Evolutionary conservation across 2,888 invertebrate species (phyloP).

Genomic region (Thera britannica): DNA sequence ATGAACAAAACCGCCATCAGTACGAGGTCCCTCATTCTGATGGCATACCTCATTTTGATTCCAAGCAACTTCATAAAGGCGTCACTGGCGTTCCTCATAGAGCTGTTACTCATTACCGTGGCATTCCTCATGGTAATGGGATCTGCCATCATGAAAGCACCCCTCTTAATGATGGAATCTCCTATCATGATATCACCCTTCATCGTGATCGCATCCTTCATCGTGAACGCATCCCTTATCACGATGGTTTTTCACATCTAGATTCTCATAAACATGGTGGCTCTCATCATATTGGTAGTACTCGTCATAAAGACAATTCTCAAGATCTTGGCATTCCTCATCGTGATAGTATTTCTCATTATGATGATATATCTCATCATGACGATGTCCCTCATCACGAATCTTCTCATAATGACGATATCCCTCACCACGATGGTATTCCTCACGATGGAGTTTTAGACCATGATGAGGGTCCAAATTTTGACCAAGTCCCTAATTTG

Average conservation of each 20-base stretch:
- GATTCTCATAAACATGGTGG: neutral
- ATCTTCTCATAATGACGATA: neutral
- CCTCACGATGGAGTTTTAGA: neutral
- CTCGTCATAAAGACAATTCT: neutral
- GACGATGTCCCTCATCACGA: neutral
- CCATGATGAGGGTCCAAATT: neutral
- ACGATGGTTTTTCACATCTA: neutral
- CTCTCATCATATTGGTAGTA: neutral
- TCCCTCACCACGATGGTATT: neutral
- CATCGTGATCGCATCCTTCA: constrained; percentile 2
- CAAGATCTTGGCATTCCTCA: neutral
- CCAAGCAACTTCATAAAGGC: neutral
- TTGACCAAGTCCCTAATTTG: neutral
- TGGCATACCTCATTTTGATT: constrained; percentile 1
- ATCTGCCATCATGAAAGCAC: neutral
- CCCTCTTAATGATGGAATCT: neutral
- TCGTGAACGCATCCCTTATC: neutral
- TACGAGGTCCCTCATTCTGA: constrained; percentile 8
- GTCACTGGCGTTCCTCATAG: neutral
- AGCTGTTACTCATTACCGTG: neutral
- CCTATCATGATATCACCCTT: neutral
- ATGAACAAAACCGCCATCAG: constrained; percentile 8
- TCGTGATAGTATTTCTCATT: neutral
- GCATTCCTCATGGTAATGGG: neutral
- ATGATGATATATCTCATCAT: neutral